A percentile compares a stretch with the other conserved stretches of the same genome.
phyloP scores from a whole-genome alignment of 2,797 vertebrate species.

The Neopelma chrysocephalum region DNA sequence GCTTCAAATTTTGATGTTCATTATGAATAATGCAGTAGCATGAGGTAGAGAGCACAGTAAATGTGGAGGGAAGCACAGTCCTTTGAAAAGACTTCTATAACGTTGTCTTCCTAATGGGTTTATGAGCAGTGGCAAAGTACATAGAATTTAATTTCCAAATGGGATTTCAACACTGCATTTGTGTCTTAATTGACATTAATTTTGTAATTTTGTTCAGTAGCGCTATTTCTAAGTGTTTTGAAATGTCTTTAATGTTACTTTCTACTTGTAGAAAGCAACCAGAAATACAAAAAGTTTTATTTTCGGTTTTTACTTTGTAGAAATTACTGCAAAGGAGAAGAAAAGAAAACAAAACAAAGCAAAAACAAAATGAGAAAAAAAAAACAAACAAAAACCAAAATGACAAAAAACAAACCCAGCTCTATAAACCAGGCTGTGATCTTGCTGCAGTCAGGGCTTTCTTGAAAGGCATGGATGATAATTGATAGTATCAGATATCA shows the following conservation, averaged over 20 bases:
- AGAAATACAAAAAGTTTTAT: not conserved
- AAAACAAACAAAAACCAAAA: not conserved
- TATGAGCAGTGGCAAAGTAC: not conserved
- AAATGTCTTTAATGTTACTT: not conserved
- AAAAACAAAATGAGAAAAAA: accelerated
- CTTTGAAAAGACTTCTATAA: not conserved
- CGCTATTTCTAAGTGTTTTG: not conserved
- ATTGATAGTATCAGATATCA: not conserved
- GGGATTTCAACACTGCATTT: not conserved
- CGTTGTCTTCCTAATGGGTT: not conserved
- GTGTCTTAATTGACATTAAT: not conserved
- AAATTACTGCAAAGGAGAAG: not conserved
- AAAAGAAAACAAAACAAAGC: not conserved
- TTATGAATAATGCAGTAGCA: not conserved
- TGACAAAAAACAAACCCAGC: not conserved
- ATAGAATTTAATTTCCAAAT: not conserved
- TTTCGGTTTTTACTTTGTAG: not conserved
- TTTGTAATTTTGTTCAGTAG: not conserved
- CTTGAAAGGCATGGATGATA: not conserved
- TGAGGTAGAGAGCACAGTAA: not conserved
- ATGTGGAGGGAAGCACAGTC: not conserved
- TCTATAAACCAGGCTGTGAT: not conserved
- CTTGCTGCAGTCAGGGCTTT: not conserved
- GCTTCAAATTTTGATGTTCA: not conserved
- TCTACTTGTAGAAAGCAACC: not conserved